Evolutionary conservation across 2,888 invertebrate genomes (phyloP).

Genomic region (Brachylomia viminalis): DNA sequence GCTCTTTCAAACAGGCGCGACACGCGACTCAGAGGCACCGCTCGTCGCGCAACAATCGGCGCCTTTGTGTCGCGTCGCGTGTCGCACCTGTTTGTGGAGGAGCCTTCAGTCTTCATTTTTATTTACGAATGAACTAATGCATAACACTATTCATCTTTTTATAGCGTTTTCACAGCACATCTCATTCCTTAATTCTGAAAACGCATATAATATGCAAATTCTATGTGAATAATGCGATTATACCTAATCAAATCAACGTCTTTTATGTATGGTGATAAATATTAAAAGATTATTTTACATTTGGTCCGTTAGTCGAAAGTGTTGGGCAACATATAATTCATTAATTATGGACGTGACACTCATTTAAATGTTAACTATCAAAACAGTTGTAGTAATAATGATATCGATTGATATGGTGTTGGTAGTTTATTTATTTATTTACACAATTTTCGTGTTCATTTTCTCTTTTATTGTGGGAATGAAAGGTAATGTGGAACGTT

Average conservation of each 20-base stretch:
- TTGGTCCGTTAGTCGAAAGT: slow-evolving; percentile 55
- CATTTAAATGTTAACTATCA: slow-evolving; percentile 58
- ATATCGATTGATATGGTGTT: slow-evolving; percentile 46
- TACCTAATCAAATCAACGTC: slow-evolving; percentile 52
- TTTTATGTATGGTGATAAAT: slow-evolving; percentile 53
- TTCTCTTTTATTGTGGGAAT: slow-evolving; percentile 54
- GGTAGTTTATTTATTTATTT: slow-evolving; percentile 44
- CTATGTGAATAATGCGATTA: slow-evolving; percentile 45
- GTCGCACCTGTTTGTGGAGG: too few relatives aligned
- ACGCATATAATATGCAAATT: slow-evolving; percentile 54
- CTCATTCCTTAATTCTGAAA: slow-evolving; percentile 23
- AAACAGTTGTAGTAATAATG: slow-evolving; percentile 51
- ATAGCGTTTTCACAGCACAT: slow-evolving; percentile 36
- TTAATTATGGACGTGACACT: slow-evolving; percentile 48
- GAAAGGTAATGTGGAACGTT: not conserved
- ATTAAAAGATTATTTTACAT: slow-evolving; percentile 48
- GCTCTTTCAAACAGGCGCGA: too few relatives aligned
- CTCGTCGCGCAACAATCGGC: too few relatives aligned
- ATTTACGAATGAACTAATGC: not conserved
- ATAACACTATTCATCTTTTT: slow-evolving; percentile 11
- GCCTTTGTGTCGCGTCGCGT: too few relatives aligned
- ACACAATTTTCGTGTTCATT: slow-evolving; percentile 56
- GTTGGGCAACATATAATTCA: slow-evolving; percentile 34
- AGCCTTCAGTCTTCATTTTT: not conserved
- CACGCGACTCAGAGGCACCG: too few relatives aligned